Evolutionary conservation across 2,888 invertebrate species (phyloP).

Genomic region (Lymantria dispar): DNA sequence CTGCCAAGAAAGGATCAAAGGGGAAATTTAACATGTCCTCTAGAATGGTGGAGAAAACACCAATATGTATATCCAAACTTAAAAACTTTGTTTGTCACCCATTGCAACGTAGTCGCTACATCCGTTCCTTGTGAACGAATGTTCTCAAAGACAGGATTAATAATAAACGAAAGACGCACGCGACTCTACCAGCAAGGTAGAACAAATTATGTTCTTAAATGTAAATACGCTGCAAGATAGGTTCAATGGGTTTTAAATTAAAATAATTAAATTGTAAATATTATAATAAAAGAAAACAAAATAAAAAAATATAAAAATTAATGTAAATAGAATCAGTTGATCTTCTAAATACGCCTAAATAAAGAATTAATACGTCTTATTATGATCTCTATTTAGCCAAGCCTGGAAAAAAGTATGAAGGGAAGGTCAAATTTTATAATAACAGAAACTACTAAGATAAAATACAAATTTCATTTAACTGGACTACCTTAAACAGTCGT

Average conservation of each 20-base stretch:
- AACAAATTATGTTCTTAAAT: slow-evolving; percentile 15
- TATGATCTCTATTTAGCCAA: too few relatives aligned
- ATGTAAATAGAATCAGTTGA: too few relatives aligned
- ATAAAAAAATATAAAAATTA: not conserved
- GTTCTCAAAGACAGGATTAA: slow-evolving; percentile 15
- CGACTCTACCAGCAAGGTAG: slow-evolving; percentile 11
- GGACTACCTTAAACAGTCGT: too few relatives aligned
- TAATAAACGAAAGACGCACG: slow-evolving; percentile 11
- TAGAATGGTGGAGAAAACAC: slow-evolving; percentile 10
- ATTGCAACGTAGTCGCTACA: slow-evolving; percentile 12
- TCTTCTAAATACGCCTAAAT: too few relatives aligned
- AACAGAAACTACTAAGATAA: too few relatives aligned
- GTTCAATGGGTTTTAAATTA: not conserved
- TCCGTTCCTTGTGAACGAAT: slow-evolving; percentile 17
- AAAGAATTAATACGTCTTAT: too few relatives aligned
- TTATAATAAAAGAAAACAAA: not conserved
- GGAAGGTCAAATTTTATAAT: too few relatives aligned
- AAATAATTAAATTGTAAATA: too few relatives aligned
- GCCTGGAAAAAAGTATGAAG: too few relatives aligned
- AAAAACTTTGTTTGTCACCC: slow-evolving; percentile 1
- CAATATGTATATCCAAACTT: slow-evolving; percentile 4
- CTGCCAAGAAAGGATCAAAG: not conserved
- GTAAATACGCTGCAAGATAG: not conserved
- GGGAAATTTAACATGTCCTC: slow-evolving; percentile 6
- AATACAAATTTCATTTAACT: too few relatives aligned